Base-by-base conservation (phyloP, 2,113 vertebrate genomes). In the Limanda limanda region DNA sequence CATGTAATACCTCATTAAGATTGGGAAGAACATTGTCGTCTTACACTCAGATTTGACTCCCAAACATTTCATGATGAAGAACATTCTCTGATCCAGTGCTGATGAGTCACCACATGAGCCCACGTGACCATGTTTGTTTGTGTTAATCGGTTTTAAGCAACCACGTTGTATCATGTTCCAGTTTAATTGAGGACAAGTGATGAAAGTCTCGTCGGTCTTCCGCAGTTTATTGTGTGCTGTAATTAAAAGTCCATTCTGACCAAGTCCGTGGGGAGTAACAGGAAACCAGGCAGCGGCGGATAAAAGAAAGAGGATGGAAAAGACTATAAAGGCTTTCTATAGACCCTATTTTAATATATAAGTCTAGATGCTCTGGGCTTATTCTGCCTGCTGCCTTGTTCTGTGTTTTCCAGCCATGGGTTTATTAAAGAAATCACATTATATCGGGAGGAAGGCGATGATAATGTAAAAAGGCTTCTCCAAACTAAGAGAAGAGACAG, bases 1-100 rank as follows among this genome's bases (percentile, higher is more conserved):
- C 1, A 10, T 37, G 35, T 37, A 35, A 35, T 35, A 8, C 67
- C 56, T 86, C 72, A 70, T 88, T 82, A 84, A 73, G 58, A 40
- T 62, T 27, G 25, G 3, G 25, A 3, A 4, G 58, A 68, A 68
- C 17, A 1, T 42, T 1, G 40, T 13, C 40, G 40, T 3, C 35
- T 12, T 13, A 42, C 40, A 13, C 40, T 42, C 40, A 1, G 10
- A 42, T 42, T 11, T 42, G 47, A 37, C 27, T 31, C 27, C 27
- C 27, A 7, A 31, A 31, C 31, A 7, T 31, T 31, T 31, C 31
- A 8, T 31, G 31, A 31, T 31, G 31, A 31, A 31, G 31, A 31
- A 21, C 3, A 12, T 47, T 68, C 8, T 35, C 18, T 0, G 9
- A 45, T 3, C 5, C 13, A 15, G 55, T 76, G 27, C 6, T 57